phyloP scores from a whole-genome alignment of 2,797 vertebrate genomes.

The Bovichtus diacanthus region DNA sequence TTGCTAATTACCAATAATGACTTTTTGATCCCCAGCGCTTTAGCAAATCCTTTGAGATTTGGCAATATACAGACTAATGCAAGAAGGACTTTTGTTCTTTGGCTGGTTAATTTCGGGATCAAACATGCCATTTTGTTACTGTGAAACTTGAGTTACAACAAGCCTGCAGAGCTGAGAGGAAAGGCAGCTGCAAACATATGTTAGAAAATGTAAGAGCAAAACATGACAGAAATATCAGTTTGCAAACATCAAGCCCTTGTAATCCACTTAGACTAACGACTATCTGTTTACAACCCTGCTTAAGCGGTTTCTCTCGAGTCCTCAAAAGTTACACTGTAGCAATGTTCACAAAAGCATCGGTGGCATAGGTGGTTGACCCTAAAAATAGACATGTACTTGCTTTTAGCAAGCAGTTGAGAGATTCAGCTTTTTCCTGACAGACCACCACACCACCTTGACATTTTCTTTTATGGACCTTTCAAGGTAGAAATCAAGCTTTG shows the following conservation, averaged over 20 bases:
- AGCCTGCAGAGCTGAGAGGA: background rate
- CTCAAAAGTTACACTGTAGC: constrained; percentile 60
- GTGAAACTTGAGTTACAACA: constrained; percentile 2
- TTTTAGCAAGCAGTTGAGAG: constrained; percentile 70
- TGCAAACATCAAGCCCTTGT: constrained; percentile 21
- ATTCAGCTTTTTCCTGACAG: constrained; percentile 66
- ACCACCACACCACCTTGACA: constrained; percentile 40
- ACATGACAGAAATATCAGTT: background rate
- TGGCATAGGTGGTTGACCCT: constrained; percentile 34
- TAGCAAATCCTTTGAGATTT: constrained; percentile 62
- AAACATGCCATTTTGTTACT: constrained; percentile 15
- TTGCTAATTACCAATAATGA: constrained; percentile 59
- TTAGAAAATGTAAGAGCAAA: background rate
- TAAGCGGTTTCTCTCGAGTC: constrained; percentile 48
- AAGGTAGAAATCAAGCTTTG: constrained; percentile 9
- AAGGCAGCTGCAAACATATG: background rate
- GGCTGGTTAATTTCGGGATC: background rate
- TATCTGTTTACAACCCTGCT: constrained; percentile 51
- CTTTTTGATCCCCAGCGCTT: constrained; percentile 63
- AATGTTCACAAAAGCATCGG: constrained; percentile 59
- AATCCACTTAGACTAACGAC: constrained; percentile 21
- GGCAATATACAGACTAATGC: constrained; percentile 45
- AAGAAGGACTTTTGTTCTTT: constrained; percentile 28
- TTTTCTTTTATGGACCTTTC: constrained; percentile 45
- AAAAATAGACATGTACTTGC: constrained; percentile 71